phyloP scores from a whole-genome alignment of 2,113 vertebrate species.

The Tringa solitaria region DNA sequence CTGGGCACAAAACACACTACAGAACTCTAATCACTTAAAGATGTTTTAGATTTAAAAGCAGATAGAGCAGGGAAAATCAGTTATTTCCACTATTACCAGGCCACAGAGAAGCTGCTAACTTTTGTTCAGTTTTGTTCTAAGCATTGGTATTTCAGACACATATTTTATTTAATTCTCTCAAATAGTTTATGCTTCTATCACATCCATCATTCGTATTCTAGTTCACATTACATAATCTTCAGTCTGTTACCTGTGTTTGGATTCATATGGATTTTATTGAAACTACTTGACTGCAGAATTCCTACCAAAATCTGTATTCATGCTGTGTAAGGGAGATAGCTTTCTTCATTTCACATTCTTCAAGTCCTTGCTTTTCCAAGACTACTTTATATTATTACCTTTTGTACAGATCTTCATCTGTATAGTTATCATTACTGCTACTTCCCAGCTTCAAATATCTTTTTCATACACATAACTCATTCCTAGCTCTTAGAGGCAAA shows the following conservation, averaged over 20 bases:
- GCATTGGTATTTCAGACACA: background rate
- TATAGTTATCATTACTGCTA: background rate
- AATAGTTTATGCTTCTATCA: background rate
- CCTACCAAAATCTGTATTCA: background rate
- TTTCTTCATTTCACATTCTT: background rate
- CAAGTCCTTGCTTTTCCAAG: background rate
- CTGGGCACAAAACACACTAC: background rate
- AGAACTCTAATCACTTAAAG: background rate
- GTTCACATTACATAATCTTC: background rate
- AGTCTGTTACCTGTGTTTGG: background rate
- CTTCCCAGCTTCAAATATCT: background rate
- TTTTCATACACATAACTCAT: background rate
- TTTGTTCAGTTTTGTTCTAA: background rate
- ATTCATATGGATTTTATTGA: background rate
- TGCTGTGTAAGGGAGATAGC: background rate
- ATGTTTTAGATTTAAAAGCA: background rate
- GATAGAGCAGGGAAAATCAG: background rate
- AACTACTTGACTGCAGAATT: background rate
- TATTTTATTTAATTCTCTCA: background rate
- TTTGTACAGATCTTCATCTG: background rate
- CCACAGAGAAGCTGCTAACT: background rate
- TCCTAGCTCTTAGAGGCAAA: background rate
- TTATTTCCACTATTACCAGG: background rate
- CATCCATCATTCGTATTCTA: background rate
- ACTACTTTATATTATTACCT: background rate